Evolutionary conservation across 2,113 vertebrate genomes (phyloP).

Genomic region (Petromus typicus): DNA sequence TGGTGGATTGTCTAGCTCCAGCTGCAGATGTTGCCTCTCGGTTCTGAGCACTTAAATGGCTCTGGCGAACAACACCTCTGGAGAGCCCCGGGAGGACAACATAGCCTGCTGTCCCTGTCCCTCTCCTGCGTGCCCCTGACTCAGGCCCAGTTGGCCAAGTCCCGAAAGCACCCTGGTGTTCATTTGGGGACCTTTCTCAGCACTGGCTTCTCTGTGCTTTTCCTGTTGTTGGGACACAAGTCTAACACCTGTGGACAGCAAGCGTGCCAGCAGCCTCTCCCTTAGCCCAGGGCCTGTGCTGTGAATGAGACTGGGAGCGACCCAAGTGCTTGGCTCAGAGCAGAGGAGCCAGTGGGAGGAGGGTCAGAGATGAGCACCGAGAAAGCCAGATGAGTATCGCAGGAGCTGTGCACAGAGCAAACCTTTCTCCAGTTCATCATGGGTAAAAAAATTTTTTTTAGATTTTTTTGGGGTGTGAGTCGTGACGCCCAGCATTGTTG

Average conservation of each 20-base stretch:
- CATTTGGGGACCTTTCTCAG: background rate
- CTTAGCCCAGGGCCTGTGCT: background rate
- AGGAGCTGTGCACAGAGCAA: background rate
- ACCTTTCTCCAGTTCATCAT: background rate
- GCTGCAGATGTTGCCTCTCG: background rate
- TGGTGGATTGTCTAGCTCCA: no score
- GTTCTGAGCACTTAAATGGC: background rate
- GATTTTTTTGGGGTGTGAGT: no score
- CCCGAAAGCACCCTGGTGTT: background rate
- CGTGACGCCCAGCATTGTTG: no score
- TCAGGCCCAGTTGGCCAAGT: no score
- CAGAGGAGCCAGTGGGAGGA: background rate
- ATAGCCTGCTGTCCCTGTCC: background rate
- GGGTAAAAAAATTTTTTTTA: no score
- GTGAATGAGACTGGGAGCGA: background rate
- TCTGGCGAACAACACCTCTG: no score
- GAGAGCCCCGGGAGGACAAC: background rate
- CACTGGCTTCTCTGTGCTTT: background rate
- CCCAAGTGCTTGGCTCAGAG: background rate
- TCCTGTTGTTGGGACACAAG: slow-evolving; percentile 72
- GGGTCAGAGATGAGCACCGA: background rate
- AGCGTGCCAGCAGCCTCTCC: rapidly evolving
- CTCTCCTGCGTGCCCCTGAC: background rate
- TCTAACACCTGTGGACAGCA: slow-evolving; percentile 53
- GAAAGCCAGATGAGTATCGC: background rate